Evolutionary conservation across 2,797 vertebrate genomes (phyloP).

Genomic region (Rachycentron canadum): DNA sequence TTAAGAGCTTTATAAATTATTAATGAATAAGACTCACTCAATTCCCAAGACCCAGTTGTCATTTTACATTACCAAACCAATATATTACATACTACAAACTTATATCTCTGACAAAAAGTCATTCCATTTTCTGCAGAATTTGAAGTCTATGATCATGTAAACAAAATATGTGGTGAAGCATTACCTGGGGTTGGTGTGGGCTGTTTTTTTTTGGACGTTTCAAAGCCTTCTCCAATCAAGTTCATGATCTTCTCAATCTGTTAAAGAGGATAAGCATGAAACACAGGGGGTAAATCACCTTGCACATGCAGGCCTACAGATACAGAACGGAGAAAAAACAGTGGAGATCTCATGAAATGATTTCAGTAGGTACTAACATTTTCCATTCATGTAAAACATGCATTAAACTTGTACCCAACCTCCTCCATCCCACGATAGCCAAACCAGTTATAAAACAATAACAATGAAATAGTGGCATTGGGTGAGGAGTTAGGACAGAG

Average conservation of each 20-base stretch:
- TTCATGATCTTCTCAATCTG: constrained; percentile 99
- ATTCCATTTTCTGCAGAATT: neutral
- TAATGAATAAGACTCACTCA: constrained; percentile 41
- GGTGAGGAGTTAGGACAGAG: constrained; percentile 24
- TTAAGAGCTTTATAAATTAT: constrained; percentile 40
- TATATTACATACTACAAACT: constrained; percentile 22
- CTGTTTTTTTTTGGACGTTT: constrained; percentile 93
- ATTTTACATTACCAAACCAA: constrained; percentile 31
- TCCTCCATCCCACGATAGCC: neutral
- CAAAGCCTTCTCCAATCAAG: constrained; percentile 96
- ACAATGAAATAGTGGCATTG: constrained; percentile 15
- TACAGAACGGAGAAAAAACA: too few relatives aligned
- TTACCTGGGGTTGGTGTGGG: constrained; percentile 88
- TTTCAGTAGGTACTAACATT: neutral
- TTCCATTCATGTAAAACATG: too few relatives aligned
- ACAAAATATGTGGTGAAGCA: neutral
- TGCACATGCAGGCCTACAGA: too few relatives aligned
- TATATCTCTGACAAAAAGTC: neutral
- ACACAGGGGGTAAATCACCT: neutral
- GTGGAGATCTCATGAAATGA: too few relatives aligned
- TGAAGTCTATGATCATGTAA: constrained; percentile 1
- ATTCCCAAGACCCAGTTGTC: constrained; percentile 35
- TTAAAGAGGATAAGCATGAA: constrained; percentile 33
- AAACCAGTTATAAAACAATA: constrained; percentile 35
- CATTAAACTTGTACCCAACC: too few relatives aligned